phyloP scores from a whole-genome alignment of 2,888 invertebrate species.

The Zaprionus lineosus region DNA sequence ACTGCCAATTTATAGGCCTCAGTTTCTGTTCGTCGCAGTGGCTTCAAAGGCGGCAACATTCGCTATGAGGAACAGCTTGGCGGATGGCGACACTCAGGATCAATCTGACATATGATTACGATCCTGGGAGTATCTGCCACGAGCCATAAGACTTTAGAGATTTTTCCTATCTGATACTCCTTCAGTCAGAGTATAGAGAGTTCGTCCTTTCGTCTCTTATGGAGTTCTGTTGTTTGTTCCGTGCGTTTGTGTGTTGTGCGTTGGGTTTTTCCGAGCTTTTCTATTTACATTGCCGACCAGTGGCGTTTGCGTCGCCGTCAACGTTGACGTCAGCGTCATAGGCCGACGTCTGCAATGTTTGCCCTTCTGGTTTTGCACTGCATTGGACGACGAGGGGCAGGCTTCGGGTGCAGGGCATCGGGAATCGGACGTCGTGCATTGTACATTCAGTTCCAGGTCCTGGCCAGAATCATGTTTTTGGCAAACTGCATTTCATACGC shows the following conservation, averaged over 20 bases:
- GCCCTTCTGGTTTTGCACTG: conserved; percentile 66
- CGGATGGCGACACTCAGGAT: no score
- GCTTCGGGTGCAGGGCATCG: neutral
- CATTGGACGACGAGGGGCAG: neutral
- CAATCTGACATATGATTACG: no score
- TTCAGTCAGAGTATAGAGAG: conserved; percentile 8
- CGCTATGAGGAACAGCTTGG: neutral
- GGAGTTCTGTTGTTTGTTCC: conserved; percentile 25
- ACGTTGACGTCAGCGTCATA: conserved; percentile 4
- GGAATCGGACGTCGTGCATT: conserved; percentile 19
- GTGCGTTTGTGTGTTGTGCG: conserved; percentile 38
- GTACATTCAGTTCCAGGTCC: conserved; percentile 36
- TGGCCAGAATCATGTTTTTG: conserved; percentile 66
- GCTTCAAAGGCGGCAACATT: neutral
- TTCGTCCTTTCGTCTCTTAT: conserved; percentile 7
- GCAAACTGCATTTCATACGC: conserved; percentile 75
- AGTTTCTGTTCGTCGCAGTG: neutral
- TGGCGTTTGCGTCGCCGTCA: conserved; percentile 8
- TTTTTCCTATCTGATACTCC: no score
- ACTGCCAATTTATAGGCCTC: conserved; percentile 64
- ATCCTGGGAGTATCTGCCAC: no score
- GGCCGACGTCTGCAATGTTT: conserved; percentile 58
- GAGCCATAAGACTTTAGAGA: no score
- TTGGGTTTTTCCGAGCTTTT: conserved; percentile 59
- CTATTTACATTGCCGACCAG: conserved; percentile 69